These are phyloP conservation scores for Xyrichtys novacula DNA, from an alignment of 2,797 vertebrate genomes.

Conservation along the genomic window DNA sequence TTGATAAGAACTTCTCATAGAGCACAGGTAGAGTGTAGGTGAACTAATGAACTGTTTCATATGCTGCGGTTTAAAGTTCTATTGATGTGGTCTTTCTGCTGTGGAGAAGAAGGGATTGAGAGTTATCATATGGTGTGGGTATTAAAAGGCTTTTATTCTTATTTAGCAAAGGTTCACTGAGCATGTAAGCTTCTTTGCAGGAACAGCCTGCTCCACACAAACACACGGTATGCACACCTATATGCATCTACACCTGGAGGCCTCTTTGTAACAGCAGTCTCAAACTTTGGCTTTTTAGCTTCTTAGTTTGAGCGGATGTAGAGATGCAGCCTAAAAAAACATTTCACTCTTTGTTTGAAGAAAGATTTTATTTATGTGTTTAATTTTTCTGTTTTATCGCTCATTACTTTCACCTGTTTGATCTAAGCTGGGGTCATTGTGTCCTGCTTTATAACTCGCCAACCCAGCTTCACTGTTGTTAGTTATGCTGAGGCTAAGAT, in stretches of 20 bases:
- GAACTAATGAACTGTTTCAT: not conserved
- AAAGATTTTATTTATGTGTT: not conserved
- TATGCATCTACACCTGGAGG: not conserved
- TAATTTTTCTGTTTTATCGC: not conserved
- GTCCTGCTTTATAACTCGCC: no score
- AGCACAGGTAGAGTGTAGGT: no score
- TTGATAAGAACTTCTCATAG: not conserved
- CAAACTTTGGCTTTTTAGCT: not conserved
- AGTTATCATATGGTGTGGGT: not conserved
- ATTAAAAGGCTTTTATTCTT: not conserved
- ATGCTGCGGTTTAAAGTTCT: not conserved
- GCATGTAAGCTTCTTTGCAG: not conserved
- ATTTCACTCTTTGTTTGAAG: not conserved
- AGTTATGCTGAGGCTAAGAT: not conserved
- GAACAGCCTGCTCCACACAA: not conserved
- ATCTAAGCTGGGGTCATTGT: not conserved
- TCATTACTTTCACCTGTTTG: not conserved
- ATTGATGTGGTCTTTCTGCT: not conserved
- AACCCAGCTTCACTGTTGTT: not conserved
- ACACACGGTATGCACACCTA: not conserved
- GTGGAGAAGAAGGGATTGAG: not conserved
- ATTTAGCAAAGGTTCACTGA: not conserved
- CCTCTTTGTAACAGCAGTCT: not conserved
- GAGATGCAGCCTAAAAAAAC: not conserved
- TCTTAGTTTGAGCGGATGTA: not conserved